These are phyloP conservation scores for Coluber constrictor DNA, from an alignment of 2,797 vertebrate species.

Conservation along the genomic window DNA sequence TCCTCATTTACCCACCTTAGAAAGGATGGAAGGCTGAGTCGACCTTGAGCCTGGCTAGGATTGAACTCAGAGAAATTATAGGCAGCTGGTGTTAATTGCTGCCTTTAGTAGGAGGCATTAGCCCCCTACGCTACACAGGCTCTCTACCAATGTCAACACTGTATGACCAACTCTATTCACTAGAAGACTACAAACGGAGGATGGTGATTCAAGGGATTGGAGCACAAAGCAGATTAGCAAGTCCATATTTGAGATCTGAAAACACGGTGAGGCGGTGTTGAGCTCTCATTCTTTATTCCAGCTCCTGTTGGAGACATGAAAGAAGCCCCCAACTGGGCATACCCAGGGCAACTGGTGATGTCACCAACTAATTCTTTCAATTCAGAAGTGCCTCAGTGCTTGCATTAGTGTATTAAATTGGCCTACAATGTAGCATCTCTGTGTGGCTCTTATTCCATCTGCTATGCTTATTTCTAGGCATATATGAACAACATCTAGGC, in stretches of 20 bases:
- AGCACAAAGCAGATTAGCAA: background rate
- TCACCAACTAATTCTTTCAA: background rate
- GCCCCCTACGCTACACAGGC: too few relatives aligned
- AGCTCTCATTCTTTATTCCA: background rate
- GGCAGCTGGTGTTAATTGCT: too few relatives aligned
- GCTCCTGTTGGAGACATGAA: background rate
- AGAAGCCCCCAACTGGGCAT: background rate
- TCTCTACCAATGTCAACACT: background rate
- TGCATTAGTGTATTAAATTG: background rate
- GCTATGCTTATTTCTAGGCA: background rate
- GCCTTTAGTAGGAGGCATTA: too few relatives aligned
- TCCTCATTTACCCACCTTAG: too few relatives aligned
- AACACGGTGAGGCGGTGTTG: background rate
- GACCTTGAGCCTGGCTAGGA: too few relatives aligned
- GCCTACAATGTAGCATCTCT: background rate
- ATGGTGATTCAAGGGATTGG: background rate
- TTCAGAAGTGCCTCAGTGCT: background rate
- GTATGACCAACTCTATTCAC: background rate
- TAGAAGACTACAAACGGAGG: background rate
- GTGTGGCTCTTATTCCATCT: background rate
- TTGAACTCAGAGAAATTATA: too few relatives aligned
- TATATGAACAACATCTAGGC: background rate
- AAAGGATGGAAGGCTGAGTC: too few relatives aligned
- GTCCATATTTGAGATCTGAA: background rate
- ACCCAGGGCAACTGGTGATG: background rate